phyloP scores from a whole-genome alignment of 2,888 invertebrate genomes.

The Eretmocerus hayati region DNA sequence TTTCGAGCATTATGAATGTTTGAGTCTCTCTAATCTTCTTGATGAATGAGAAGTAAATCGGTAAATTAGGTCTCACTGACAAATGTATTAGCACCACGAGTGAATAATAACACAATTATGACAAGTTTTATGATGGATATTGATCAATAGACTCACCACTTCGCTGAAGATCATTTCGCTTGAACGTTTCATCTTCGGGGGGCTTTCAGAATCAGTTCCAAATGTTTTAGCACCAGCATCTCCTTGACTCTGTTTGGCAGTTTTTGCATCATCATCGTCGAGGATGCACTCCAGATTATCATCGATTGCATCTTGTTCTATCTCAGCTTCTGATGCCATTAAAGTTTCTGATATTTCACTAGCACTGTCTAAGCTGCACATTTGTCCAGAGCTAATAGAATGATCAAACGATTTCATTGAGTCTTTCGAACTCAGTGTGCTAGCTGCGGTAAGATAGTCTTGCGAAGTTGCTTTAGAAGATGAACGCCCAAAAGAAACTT shows the following conservation, averaged over 20 bases:
- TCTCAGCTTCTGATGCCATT: conserved; percentile 76
- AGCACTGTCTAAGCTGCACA: conserved; percentile 77
- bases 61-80: no score
- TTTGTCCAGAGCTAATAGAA: conserved; percentile 81
- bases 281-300: conserved; percentile 48
- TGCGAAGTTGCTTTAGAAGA: conserved; percentile 69
- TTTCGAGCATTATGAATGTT: no score
- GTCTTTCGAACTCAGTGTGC: conserved; percentile 81
- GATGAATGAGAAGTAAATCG: no score
- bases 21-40: no score
- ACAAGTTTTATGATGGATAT: no score
- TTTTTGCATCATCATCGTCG: conserved; percentile 42
- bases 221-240: conserved; percentile 32
- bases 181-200: conserved; percentile 69
- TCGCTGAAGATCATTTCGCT: conserved; percentile 86
- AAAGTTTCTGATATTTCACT: conserved; percentile 89
- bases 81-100: no score
- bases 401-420: conserved; percentile 80
- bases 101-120: no score
- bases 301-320: conserved; percentile 60
- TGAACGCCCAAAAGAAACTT: conserved; percentile 71
- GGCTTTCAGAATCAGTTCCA: conserved; percentile 47
- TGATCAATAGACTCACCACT: conserved; percentile 12
- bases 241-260: conserved; percentile 37
- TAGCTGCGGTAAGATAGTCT: conserved; percentile 80